phyloP scores from a whole-genome alignment of 2,797 vertebrate species.

The Sternarchorhynchus goeldii region DNA sequence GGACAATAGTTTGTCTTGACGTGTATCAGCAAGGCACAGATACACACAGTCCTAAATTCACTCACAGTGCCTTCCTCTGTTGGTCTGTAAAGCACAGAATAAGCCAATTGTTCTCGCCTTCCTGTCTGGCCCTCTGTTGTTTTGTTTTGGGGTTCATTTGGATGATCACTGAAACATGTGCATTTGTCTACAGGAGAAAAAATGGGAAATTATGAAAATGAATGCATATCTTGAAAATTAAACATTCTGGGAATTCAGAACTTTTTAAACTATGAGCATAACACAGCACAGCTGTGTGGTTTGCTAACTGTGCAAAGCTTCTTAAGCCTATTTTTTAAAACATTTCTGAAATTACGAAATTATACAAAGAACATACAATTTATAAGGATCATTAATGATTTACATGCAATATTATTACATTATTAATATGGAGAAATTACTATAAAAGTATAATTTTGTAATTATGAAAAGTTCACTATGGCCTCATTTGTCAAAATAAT shows the following conservation, averaged over 20 bases:
- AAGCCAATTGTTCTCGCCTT: neutral
- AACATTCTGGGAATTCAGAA: too few relatives aligned
- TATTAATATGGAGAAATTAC: conserved; percentile 46
- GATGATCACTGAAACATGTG: too few relatives aligned
- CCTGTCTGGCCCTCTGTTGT: neutral
- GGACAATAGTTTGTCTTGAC: conserved; percentile 35
- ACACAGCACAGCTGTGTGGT: too few relatives aligned
- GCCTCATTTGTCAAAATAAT: conserved; percentile 52
- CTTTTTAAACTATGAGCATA: too few relatives aligned
- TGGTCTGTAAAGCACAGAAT: neutral
- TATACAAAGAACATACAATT: too few relatives aligned
- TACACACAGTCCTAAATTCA: neutral
- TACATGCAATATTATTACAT: conserved; percentile 49
- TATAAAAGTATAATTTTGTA: conserved; percentile 30
- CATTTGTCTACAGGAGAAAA: too few relatives aligned
- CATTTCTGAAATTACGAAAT: too few relatives aligned
- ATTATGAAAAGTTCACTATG: conserved; percentile 43
- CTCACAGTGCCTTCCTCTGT: neutral
- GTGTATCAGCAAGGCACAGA: neutral
- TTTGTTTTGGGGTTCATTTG: too few relatives aligned
- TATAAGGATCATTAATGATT: conserved; percentile 42
- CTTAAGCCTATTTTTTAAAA: too few relatives aligned
- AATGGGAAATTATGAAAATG: too few relatives aligned
- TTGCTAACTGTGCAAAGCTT: too few relatives aligned
- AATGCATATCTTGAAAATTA: too few relatives aligned